Conservation (phyloP, 2,888 invertebrate species). For the Junonia oenone region DNA sequence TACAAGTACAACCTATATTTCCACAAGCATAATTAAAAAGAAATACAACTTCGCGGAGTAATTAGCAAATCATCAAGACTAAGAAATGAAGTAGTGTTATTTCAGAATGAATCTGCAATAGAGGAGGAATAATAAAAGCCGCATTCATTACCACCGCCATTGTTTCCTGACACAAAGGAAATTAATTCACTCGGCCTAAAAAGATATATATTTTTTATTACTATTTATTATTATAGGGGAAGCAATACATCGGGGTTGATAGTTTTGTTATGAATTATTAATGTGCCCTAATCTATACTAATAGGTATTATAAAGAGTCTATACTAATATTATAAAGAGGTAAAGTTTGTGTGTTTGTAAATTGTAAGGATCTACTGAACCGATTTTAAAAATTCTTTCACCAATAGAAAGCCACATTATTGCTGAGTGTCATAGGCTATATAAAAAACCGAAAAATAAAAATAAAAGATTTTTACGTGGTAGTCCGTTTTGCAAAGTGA, state of each 20-base stretch:
- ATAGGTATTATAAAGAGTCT: too few relatives aligned
- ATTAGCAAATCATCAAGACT: conserved; percentile 25
- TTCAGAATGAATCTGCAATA: conserved; percentile 23
- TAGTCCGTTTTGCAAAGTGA: too few relatives aligned
- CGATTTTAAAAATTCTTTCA: too few relatives aligned
- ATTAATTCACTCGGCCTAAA: conserved; percentile 29
- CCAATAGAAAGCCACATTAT: too few relatives aligned
- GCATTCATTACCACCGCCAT: conserved; percentile 28
- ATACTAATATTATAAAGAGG: too few relatives aligned
- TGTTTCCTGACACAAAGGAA: conserved; percentile 29
- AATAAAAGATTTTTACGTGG: too few relatives aligned
- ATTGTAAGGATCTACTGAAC: too few relatives aligned
- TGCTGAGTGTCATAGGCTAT: too few relatives aligned
- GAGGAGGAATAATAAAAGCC: conserved; percentile 26
- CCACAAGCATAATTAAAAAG: background rate
- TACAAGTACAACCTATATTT: too few relatives aligned
- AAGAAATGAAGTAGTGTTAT: conserved; percentile 3
- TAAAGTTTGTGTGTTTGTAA: too few relatives aligned
- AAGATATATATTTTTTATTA: conserved; percentile 8
- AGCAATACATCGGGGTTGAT: conserved; percentile 8
- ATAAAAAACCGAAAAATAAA: too few relatives aligned
- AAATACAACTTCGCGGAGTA: conserved; percentile 8
- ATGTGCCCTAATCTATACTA: too few relatives aligned
- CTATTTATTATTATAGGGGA: conserved; percentile 13
- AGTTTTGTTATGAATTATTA: background rate